Percentiles rank a stretch among this genome's conserved stretches.
These are phyloP conservation scores for Heliconius ismenius DNA, from an alignment of 2,888 invertebrate genomes.

Conservation along the genomic window DNA sequence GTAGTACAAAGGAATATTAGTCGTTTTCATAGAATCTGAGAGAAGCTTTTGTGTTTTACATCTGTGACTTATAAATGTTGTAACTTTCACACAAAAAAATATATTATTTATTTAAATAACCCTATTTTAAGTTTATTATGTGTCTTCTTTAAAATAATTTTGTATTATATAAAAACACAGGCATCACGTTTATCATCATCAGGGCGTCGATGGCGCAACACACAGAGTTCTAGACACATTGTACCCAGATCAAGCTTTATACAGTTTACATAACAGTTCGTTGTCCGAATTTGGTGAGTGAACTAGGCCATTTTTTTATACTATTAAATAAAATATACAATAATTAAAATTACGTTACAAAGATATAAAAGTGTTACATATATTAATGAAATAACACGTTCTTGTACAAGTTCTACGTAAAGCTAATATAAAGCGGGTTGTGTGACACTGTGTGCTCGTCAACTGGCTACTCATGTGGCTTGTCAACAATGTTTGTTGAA, in stretches of 20 bases:
- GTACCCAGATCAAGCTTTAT: slow-evolving; percentile 87
- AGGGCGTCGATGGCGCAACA: slow-evolving; percentile 86
- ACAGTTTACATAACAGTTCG: slow-evolving; percentile 90
- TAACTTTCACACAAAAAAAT: too few relatives aligned
- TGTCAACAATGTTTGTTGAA: slow-evolving; percentile 31
- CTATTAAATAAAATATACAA: not conserved
- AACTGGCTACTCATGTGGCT: slow-evolving; percentile 14
- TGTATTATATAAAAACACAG: slow-evolving; percentile 58
- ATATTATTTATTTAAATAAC: not conserved
- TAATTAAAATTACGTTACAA: not conserved
- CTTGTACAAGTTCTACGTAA: not conserved
- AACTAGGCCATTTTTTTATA: not conserved
- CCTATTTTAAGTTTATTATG: not conserved
- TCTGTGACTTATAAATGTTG: not conserved
- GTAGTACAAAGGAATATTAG: not conserved
- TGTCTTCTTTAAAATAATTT: not conserved
- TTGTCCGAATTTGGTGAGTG: slow-evolving; percentile 85
- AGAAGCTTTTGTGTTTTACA: not conserved
- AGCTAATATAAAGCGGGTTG: not conserved
- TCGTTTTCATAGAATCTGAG: not conserved
- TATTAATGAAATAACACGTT: not conserved
- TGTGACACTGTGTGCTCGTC: not conserved
- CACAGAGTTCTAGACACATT: slow-evolving; percentile 85
- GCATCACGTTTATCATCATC: slow-evolving; percentile 91
- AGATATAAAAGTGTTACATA: not conserved